Base-by-base conservation (phyloP, 1,140 invertebrate species). In the Oncopeltus fasciatus region DNA sequence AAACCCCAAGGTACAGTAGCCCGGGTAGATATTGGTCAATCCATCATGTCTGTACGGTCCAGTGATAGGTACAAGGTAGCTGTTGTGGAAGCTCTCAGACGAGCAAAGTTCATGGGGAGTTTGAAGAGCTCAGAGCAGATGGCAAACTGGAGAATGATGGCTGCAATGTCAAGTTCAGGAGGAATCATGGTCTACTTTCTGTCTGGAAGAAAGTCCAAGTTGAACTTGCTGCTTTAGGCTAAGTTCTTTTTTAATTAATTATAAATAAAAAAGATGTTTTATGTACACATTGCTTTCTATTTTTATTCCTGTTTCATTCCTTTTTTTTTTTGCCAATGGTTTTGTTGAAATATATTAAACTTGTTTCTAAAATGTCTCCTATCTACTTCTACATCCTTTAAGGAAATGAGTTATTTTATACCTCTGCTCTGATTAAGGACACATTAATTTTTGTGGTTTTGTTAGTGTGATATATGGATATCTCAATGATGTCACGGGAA, bases 1-100 rank as follows among this genome's bases (percentile, higher is more conserved):
- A 99, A 99, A 75, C 95, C 97, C 2, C 93, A 96, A 77, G 97
- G 97, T 64, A 97, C 95, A 2, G 96, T 99, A 9, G 96, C 97
- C 24, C 84, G 96, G 66, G 97, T 99, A 26, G 83, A 84, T 69
- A 99, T 99, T 74, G 95, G 95, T 12, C 95, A 99, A 73, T 88
- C 94, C 29, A 97, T 99, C 71, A 95, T 99, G 90, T 97, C 92
- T 49, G 92, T 99, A 12, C 82, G 97, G 56, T 92, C 93, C 12
- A 90, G 88, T 64, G 96, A 99, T 71, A 83, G 89, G 68, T 90
- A 94, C 79, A 94, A 97, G 83, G 88, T 90, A 56, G 81, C 90
- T 68, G 92, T 96, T 44, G 84, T 97, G 66, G 95, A 98, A 73
- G 91, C 94, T 70, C 80, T 98, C 47, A 83, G 94, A 75, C 87